Evolutionary conservation across 2,113 vertebrate species (phyloP).

Genomic region (Pteropus alecto): DNA sequence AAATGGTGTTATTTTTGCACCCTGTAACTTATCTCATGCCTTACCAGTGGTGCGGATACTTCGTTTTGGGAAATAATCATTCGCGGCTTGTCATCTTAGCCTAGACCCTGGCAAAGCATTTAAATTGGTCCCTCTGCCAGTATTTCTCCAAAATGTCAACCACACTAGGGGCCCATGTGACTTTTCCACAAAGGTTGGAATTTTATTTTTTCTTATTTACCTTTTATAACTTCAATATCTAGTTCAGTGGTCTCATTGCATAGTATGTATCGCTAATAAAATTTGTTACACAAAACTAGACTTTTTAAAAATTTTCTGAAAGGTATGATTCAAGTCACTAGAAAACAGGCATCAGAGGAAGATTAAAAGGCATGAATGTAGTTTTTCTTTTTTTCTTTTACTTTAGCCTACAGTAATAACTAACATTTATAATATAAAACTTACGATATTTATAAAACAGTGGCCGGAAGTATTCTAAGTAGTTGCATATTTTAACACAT

Average conservation of each 20-base stretch:
- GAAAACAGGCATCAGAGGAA: neutral
- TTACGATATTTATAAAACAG: neutral
- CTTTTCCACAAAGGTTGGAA: neutral
- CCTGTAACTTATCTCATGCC: neutral
- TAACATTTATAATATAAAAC: neutral
- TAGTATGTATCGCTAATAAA: neutral
- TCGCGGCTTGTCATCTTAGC: neutral
- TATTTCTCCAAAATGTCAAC: neutral
- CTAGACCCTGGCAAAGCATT: neutral
- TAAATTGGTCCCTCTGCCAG: neutral
- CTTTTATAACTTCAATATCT: neutral
- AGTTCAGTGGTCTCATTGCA: neutral
- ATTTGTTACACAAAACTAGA: neutral
- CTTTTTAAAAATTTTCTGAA: neutral
- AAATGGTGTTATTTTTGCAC: neutral
- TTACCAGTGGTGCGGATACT: neutral
- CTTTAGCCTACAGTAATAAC: neutral
- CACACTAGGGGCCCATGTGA: accelerated
- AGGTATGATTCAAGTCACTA: neutral
- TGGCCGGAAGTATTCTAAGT: neutral
- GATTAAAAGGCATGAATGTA: neutral
- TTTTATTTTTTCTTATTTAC: neutral
- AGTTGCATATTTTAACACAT: neutral
- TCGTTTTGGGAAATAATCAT: neutral
- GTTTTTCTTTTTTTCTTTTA: neutral